Evolutionary conservation across 2,113 vertebrate genomes (phyloP).

Genomic region (Phycodurus eques): DNA sequence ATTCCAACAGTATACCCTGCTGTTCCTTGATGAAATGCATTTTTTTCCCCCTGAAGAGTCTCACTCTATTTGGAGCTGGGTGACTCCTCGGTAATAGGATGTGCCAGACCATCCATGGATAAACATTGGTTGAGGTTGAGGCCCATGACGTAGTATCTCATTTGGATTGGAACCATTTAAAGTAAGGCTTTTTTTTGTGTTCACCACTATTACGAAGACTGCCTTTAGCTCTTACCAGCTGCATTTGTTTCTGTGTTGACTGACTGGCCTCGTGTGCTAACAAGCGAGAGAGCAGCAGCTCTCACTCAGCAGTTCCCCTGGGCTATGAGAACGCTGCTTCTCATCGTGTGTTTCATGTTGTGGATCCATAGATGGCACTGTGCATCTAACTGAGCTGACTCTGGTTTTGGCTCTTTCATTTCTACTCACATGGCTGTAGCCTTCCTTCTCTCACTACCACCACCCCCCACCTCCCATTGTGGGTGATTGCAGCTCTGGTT

Average conservation of each 20-base stretch:
- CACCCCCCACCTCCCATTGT: background rate
- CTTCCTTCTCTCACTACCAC: background rate
- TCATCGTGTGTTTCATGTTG: conserved; percentile 58
- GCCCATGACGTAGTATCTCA: conserved; percentile 3
- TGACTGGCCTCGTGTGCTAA: conserved; percentile 5
- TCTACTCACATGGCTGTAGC: conserved; percentile 17
- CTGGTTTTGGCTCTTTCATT: conserved; percentile 26
- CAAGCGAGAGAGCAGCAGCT: conserved; percentile 5
- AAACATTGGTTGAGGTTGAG: conserved; percentile 37
- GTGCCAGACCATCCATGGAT: conserved; percentile 51
- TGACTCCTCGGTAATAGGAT: conserved; percentile 57
- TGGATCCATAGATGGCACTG: conserved; percentile 75
- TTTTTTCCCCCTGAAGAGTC: conserved; percentile 36
- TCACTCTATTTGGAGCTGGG: conserved; percentile 52
- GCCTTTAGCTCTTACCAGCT: conserved; percentile 2
- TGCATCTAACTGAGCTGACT: conserved; percentile 58
- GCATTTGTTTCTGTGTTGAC: conserved; percentile 7
- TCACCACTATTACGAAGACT: background rate
- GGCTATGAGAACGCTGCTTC: background rate
- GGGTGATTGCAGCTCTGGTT: conserved; percentile 30
- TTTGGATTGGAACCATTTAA: background rate
- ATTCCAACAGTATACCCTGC: conserved; percentile 33
- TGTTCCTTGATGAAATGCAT: conserved; percentile 47
- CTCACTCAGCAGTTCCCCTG: background rate
- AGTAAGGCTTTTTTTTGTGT: background rate